Conservation (phyloP, 2,888 invertebrate genomes). For the Agrotis clavis region DNA sequence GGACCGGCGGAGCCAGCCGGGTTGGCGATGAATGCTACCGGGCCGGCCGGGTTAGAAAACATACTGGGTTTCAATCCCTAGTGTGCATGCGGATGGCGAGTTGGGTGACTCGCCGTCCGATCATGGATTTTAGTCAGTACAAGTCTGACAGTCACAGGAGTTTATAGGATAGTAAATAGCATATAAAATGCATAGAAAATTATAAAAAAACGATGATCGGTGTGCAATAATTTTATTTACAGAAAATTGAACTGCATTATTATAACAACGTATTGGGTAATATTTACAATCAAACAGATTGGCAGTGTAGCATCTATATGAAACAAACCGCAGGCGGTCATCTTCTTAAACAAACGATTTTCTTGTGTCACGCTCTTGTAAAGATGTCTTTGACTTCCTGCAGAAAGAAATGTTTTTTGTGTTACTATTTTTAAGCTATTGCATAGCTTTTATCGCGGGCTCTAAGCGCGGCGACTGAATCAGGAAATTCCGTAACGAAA, state of each 20-base stretch:
- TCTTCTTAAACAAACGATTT: slow-evolving; percentile 6
- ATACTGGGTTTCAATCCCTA: too few relatives aligned
- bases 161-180: too few relatives aligned
- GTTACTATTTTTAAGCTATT: not conserved
- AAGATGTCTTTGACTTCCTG: slow-evolving; percentile 8
- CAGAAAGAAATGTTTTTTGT: not conserved
- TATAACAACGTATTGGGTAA: slow-evolving; percentile 1
- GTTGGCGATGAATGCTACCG: too few relatives aligned
- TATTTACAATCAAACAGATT: not conserved
- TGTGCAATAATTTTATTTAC: not conserved
- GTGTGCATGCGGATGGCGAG: too few relatives aligned
- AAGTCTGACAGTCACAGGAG: too few relatives aligned
- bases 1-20: too few relatives aligned
- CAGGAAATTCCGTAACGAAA: too few relatives aligned
- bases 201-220: not conserved
- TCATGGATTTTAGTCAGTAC: too few relatives aligned
- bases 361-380: not conserved
- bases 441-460: too few relatives aligned
- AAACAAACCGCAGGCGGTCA: slow-evolving; percentile 19
- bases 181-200: too few relatives aligned
- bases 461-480: not conserved
- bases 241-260: slow-evolving; percentile 3
- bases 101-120: too few relatives aligned
- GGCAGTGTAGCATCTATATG: slow-evolving; percentile 11
- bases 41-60: too few relatives aligned